Conservation (phyloP, 2,113 vertebrate species). For the Ceuthmochares aereus region DNA sequence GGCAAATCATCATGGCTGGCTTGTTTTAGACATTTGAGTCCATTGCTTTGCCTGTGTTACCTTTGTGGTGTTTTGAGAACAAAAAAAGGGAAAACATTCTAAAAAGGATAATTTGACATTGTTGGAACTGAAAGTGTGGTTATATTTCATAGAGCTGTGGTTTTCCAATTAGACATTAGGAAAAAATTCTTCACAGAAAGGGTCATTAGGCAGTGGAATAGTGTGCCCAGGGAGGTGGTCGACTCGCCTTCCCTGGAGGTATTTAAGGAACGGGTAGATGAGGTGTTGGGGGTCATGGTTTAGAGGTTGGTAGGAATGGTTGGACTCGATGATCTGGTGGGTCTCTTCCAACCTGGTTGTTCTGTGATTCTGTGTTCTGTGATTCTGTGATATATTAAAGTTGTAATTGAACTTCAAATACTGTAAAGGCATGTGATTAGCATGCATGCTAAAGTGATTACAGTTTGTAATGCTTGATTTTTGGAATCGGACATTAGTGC, state of each 20-base stretch:
- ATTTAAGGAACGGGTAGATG: too few relatives aligned
- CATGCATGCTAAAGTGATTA: background rate
- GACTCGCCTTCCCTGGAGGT: too few relatives aligned
- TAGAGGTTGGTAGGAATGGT: too few relatives aligned
- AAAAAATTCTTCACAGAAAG: too few relatives aligned
- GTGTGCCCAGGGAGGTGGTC: too few relatives aligned
- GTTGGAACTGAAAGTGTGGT: background rate
- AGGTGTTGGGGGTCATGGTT: too few relatives aligned
- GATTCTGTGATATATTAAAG: background rate
- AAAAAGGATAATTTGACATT: background rate
- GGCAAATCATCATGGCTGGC: background rate
- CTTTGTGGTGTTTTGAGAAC: background rate
- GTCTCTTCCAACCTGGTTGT: too few relatives aligned
- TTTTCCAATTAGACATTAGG: too few relatives aligned
- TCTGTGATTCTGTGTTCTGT: too few relatives aligned
- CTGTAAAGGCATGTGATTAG: background rate
- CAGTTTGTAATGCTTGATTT: background rate
- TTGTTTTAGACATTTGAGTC: background rate
- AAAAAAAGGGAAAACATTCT: background rate
- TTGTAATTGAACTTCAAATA: background rate
- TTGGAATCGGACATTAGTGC: rapidly evolving
- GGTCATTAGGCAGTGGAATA: too few relatives aligned
- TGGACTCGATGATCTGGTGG: too few relatives aligned
- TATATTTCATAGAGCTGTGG: background rate
- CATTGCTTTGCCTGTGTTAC: background rate